Conservation (phyloP, 2,888 invertebrate genomes). For the Cyaniris semiargus region DNA sequence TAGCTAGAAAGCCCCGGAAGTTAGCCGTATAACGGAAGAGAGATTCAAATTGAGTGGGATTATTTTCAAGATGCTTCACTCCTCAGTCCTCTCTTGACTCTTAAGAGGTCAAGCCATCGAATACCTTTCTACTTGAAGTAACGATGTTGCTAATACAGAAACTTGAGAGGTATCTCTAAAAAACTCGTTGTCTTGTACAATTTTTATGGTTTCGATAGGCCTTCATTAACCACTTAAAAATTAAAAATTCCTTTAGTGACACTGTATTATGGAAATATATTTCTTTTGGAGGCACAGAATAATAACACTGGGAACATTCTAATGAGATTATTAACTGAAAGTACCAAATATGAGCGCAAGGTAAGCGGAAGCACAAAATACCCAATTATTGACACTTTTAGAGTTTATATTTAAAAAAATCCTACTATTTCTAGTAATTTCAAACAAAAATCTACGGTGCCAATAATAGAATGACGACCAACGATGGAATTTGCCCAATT, state of each 20-base stretch:
- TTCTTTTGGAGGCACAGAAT: too few relatives aligned
- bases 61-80: not conserved
- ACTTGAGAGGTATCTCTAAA: not conserved
- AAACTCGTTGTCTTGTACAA: not conserved
- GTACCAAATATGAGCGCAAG: too few relatives aligned
- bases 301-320: too few relatives aligned
- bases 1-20: slow-evolving; percentile 1
- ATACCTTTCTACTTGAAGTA: not conserved
- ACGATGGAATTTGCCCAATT: not conserved
- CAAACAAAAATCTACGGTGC: not conserved
- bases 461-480: not conserved
- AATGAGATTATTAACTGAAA: too few relatives aligned
- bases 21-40: not conserved
- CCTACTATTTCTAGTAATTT: not conserved
- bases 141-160: not conserved
- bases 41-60: not conserved
- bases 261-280: too few relatives aligned
- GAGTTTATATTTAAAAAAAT: too few relatives aligned
- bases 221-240: not conserved
- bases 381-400: too few relatives aligned
- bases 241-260: too few relatives aligned
- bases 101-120: not conserved
- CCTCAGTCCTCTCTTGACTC: not conserved
- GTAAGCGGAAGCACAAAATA: not conserved
- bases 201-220: not conserved